Evolutionary conservation across 2,113 vertebrate species (phyloP), one percentile per base, ranked within the genome.

Genomic region (Catharus bicknelli): DNA sequence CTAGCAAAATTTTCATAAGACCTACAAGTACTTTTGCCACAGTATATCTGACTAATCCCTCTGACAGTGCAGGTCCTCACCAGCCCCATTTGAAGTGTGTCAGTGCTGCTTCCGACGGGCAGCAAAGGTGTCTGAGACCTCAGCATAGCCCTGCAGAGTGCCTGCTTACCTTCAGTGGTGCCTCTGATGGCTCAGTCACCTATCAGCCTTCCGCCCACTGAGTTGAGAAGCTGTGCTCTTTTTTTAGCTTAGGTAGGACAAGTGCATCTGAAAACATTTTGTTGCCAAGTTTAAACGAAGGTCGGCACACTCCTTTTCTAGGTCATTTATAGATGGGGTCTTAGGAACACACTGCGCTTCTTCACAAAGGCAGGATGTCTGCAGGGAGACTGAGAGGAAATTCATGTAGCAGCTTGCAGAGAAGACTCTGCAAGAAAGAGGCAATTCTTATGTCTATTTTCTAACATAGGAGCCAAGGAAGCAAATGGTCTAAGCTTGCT

Each of bases 291-390:
- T 92, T 89, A 89, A 90, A 73, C 0, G 2, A 93, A 95, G 81
- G 67, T 94, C 2, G 2, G 15, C n/a, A 36, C 25, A 9, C 26
- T 93, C 42, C 5, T 88, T 95, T 94, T 96, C 83, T 84, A 50
- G 83, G 90, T 73, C 88, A 70, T 83, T 80, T 85, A 43, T 77
- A 86, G 72, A 83, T 63, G 43, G 68, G 63, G 54, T 63, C 76
- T 81, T 25, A 32, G 64, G 82, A 82, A n/a, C 51, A 32, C 50
- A 94, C 86, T 91, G 62, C 85, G 68, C 67, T 69, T n/a, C n/a
- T 11, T 92, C 58, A 83, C 66, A 94, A 96, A 93, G 90, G 17
- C 77, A 90, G 83, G 47, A 87, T 84, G 45, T 94, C 88, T 92
- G 74, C 86, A 68, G 86, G 77, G 77, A 84, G 25, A 50, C 57